Percentiles rank a stretch among this genome's conserved stretches.
Evolutionary conservation across 2,797 vertebrate genomes (phyloP).

Genomic region (Tokudaia muenninki): DNA sequence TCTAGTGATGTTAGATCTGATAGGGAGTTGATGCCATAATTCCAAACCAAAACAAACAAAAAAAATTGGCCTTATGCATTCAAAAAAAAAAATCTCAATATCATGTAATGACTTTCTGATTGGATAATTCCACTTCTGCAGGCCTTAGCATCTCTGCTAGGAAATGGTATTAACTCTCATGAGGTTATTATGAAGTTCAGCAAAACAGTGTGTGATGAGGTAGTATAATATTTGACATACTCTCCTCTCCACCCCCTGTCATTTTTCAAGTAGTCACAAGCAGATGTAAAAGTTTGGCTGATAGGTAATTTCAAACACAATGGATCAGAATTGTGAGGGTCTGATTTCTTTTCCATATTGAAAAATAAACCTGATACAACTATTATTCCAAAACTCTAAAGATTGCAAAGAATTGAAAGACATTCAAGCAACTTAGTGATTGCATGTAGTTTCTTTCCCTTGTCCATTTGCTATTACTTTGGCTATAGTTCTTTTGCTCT

Average conservation of each 20-base stretch:
- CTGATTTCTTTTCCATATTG: not conserved
- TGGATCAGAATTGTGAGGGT: not conserved
- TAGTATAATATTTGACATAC: not conserved
- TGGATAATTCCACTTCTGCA: not conserved
- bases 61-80: not conserved
- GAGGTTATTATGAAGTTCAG: not conserved
- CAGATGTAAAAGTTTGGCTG: not conserved
- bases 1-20: not conserved
- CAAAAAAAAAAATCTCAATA: not conserved
- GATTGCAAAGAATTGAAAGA: not conserved
- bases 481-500: conserved; percentile 22
- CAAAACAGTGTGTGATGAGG: not conserved
- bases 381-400: not conserved
- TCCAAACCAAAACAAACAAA: not conserved
- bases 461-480: not conserved
- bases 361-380: not conserved
- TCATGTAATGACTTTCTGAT: not conserved
- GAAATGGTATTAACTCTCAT: not conserved
- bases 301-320: not conserved
- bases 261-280: conserved; percentile 28
- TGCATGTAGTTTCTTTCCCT: not conserved
- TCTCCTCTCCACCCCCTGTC: not conserved
- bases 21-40: not conserved
- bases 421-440: not conserved
- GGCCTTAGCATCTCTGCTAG: not conserved